Evolutionary conservation across 2,888 invertebrate species (phyloP), one percentile per base, ranked within the genome.

Genomic region (Athalia circularis): DNA sequence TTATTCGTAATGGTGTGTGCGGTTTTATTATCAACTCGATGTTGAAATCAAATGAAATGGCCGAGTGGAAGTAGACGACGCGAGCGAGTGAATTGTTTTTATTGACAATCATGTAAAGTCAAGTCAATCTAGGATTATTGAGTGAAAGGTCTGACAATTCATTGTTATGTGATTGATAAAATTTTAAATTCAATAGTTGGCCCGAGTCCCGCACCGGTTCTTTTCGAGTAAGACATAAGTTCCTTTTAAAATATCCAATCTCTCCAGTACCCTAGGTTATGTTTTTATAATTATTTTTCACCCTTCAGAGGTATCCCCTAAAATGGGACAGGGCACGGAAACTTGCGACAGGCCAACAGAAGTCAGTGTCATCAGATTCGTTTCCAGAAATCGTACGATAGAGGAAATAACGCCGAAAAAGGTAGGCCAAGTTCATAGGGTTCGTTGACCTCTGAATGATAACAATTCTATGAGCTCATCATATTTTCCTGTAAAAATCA

Each of bases 361-460:
- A 83, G 90, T 90, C 82, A 90, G 90, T 83, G 90, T 90, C 79
- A 90, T 90, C 77, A 86, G 88, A 84, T 90, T 90, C 80, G 90
- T 90, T 50, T 90, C 90, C n/a, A 85, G 90, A 75, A 90, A 90
- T 84, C 89, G 85, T 52, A 90, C 89, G 54, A 89, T 90, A 77
- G 90, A 90, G 79, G 90, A 90, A 83, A 90, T 90, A 78, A 88
- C 89, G 45, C 90, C 90, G 52, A 90, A 90, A 85, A 90, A 90
- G 89, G 90, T 90, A 84, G 59, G 81, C 65, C 29, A 70, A 78
- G 79, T 79, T 77, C 76, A 62, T 77, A 77, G 79, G 80, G 88
- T 85, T 88, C 89, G 85, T 86, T 86, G 89, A 89, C 88, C 89
- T 85, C 86, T 85, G 85, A 87, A 83, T 84, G 88, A 90, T 89